Percentiles rank a stretch among this genome's conserved stretches.
Conservation (phyloP, 2,113 vertebrate genomes). For the Genyomyrus donnyi region DNA sequence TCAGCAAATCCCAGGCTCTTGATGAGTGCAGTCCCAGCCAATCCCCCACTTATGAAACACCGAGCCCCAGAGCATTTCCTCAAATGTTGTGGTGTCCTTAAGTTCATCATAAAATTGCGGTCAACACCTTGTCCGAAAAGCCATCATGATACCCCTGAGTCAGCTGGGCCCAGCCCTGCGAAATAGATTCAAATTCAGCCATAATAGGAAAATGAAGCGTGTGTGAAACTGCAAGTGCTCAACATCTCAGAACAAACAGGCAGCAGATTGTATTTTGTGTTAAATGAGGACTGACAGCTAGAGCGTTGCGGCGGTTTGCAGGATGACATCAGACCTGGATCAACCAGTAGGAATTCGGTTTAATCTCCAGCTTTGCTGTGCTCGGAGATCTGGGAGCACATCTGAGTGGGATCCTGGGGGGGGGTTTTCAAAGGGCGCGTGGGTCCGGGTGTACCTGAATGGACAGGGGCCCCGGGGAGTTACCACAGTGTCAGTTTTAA, state of each 20-base stretch:
- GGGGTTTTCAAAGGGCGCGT: not conserved
- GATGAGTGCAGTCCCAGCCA: not conserved
- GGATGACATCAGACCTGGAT: not conserved
- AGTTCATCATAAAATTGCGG: not conserved
- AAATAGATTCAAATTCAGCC: not conserved
- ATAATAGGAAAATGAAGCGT: not conserved
- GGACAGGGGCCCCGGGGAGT: not conserved
- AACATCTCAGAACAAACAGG: not conserved
- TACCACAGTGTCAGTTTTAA: not conserved
- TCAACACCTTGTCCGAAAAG: not conserved
- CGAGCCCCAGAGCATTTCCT: not conserved
- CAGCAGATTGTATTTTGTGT: not conserved
- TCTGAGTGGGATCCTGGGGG: not conserved
- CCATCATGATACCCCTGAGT: not conserved
- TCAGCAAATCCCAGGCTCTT: not conserved
- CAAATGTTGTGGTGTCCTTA: not conserved
- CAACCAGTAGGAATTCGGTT: not conserved
- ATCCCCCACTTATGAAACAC: not conserved
- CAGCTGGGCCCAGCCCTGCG: not conserved
- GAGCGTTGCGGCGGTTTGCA: not conserved
- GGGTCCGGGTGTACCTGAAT: constrained; percentile 6
- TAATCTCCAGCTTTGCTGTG: not conserved
- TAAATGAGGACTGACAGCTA: not conserved
- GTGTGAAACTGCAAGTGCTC: not conserved
- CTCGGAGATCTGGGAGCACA: not conserved